Percentiles rank a stretch among this genome's conserved stretches.
Conservation (phyloP, 2,797 vertebrate species). For the Sarcophilus harrisii region DNA sequence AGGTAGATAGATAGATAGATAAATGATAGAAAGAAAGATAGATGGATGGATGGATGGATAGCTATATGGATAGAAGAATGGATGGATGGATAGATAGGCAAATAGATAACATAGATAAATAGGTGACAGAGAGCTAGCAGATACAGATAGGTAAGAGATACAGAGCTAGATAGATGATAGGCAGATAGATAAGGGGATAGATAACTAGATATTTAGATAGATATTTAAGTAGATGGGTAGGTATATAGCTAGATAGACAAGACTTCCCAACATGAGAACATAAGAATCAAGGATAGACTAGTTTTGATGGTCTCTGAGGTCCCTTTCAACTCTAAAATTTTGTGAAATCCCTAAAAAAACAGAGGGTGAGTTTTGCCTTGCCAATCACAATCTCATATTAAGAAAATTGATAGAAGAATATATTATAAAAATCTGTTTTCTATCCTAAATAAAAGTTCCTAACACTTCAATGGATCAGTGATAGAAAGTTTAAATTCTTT, state of each 20-base stretch:
- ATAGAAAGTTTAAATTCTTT: not conserved
- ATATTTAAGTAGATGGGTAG: too few relatives aligned
- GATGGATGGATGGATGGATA: too few relatives aligned
- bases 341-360: not conserved
- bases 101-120: not conserved
- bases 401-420: not conserved
- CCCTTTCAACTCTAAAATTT: not conserved
- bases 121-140: too few relatives aligned
- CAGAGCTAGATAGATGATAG: too few relatives aligned
- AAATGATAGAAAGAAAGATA: too few relatives aligned
- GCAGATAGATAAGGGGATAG: too few relatives aligned
- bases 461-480: not conserved
- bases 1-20: too few relatives aligned
- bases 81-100: too few relatives aligned
- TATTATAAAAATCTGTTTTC: not conserved
- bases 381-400: not conserved
- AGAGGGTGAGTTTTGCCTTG: not conserved
- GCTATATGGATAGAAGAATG: too few relatives aligned
- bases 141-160: too few relatives aligned
- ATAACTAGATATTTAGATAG: fast-evolving
- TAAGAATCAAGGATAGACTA: not conserved
- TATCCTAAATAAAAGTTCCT: not conserved
- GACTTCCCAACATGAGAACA: not conserved
- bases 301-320: not conserved
- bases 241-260: not conserved